A percentile compares a stretch with the other conserved stretches of the same genome.
phyloP scores from a whole-genome alignment of 2,888 invertebrate species.

The Bruchidius siliquastri region DNA sequence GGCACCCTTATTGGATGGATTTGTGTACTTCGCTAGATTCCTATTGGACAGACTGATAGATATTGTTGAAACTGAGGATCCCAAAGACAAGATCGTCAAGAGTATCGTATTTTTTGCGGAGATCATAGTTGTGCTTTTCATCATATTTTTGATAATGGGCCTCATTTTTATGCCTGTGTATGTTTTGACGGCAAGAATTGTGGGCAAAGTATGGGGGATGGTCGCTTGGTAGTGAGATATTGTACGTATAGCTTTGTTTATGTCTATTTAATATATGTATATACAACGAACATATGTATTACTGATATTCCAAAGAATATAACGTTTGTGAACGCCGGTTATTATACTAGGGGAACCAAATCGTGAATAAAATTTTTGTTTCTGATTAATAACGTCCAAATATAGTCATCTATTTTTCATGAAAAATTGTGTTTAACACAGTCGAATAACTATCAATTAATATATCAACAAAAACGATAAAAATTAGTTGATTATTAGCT shows the following conservation, averaged over 20 bases:
- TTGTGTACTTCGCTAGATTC: conserved; percentile 38
- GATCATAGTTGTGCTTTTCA: conserved; percentile 34
- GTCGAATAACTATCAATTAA: no score
- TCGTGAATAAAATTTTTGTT: no score
- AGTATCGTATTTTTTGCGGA: conserved; percentile 35
- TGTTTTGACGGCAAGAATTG: conserved; percentile 26
- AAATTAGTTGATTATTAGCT: no score
- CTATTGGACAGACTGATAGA: conserved; percentile 42
- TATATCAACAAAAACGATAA: no score
- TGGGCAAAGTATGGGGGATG: conserved; percentile 31
- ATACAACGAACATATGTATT: not conserved
- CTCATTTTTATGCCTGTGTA: conserved; percentile 40
- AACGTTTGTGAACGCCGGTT: no score
- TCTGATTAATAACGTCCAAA: no score
- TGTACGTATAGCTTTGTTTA: not conserved
- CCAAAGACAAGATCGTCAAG: conserved; percentile 36
- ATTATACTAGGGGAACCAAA: no score
- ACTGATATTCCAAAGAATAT: no score
- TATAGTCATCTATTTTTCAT: no score
- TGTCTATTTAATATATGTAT: not conserved
- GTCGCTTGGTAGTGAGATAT: conserved; percentile 24
- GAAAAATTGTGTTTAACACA: no score
- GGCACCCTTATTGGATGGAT: conserved; percentile 34
- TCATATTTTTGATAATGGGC: conserved; percentile 39
- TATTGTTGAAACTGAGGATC: conserved; percentile 35